Evolutionary conservation across 1,140 invertebrate genomes (phyloP).

Genomic region (Amyelois transitella): DNA sequence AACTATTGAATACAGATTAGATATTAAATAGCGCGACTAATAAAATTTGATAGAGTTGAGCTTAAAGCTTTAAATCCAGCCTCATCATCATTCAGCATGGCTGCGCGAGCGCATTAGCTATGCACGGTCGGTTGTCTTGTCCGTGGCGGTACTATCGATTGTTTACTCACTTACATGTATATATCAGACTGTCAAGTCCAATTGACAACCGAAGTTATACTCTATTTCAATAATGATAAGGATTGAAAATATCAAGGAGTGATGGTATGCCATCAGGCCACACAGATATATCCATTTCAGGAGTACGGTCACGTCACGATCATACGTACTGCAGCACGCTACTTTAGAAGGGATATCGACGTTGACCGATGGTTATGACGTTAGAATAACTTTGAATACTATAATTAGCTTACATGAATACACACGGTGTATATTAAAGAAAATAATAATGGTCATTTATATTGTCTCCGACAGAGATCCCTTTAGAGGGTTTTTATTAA

Average conservation of each 20-base stretch:
- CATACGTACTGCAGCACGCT: slow-evolving; percentile 38
- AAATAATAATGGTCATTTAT: slow-evolving; percentile 37
- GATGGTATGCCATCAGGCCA: slow-evolving; percentile 25
- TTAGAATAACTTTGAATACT: slow-evolving; percentile 69
- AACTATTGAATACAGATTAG: slow-evolving; percentile 62
- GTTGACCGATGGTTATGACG: slow-evolving; percentile 64
- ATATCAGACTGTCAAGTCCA: slow-evolving; percentile 28
- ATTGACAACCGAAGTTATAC: slow-evolving; percentile 24
- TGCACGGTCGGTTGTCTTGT: slow-evolving; percentile 48
- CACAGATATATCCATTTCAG: slow-evolving; percentile 59
- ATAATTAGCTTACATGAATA: slow-evolving; percentile 65
- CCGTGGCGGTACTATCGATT: slow-evolving; percentile 53
- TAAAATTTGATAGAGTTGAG: slow-evolving; percentile 50
- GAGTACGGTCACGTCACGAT: slow-evolving; percentile 58
- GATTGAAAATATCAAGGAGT: not conserved
- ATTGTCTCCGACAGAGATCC: slow-evolving; percentile 18
- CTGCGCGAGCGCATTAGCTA: slow-evolving; percentile 53
- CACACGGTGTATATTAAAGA: slow-evolving; percentile 40
- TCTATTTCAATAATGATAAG: slow-evolving; percentile 29
- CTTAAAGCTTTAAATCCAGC: slow-evolving; percentile 35
- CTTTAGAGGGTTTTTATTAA: slow-evolving; percentile 22
- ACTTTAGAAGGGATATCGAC: slow-evolving; percentile 57
- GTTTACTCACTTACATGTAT: slow-evolving; percentile 47
- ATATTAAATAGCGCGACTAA: slow-evolving; percentile 45
- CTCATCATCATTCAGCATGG: slow-evolving; percentile 59